Evolutionary conservation across 2,888 invertebrate species (phyloP).

Genomic region (Calameuta idolon): DNA sequence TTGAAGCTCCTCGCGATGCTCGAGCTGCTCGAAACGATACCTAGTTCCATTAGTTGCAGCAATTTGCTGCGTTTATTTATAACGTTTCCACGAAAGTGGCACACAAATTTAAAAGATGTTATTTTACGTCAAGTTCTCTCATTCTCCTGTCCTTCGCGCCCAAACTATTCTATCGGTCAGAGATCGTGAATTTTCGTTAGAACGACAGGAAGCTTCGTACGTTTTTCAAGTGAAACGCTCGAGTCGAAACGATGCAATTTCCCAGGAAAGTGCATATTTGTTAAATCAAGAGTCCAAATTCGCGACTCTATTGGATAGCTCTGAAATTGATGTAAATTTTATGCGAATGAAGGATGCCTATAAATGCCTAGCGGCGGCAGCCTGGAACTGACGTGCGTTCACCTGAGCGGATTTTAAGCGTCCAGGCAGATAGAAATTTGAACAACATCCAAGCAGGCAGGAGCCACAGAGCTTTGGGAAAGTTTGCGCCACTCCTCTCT

Average conservation of each 20-base stretch:
- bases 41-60: background rate
- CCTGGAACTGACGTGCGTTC: background rate
- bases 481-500: background rate
- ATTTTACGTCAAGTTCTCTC: background rate
- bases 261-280: background rate
- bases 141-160: background rate
- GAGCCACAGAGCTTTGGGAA: background rate
- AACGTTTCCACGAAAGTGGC: background rate
- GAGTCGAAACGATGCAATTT: background rate
- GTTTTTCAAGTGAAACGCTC: background rate
- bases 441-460: background rate
- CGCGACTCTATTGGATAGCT: background rate
- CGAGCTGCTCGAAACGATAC: background rate
- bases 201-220: background rate
- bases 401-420: background rate
- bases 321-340: background rate
- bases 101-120: background rate
- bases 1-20: background rate
- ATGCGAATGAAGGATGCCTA: background rate
- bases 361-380: background rate
- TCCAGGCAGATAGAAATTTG: background rate
- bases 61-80: background rate
- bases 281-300: background rate
- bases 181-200: background rate
- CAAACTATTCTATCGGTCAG: background rate